Evolutionary conservation across 2,113 vertebrate species (phyloP).

Genomic region (Vidua macroura): DNA sequence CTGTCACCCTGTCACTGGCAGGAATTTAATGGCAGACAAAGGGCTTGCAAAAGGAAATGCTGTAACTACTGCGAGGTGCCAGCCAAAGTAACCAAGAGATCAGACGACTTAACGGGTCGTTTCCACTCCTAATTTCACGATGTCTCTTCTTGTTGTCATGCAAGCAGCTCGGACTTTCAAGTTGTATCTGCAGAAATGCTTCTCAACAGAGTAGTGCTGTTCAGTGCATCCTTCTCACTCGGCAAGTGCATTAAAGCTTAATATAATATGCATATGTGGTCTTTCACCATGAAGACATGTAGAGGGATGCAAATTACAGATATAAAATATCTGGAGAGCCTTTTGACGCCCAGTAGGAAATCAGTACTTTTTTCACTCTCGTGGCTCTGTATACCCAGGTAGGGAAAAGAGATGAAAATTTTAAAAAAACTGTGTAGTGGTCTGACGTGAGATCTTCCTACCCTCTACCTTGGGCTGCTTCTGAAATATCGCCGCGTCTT

Average conservation of each 20-base stretch:
- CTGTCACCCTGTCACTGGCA: not conserved
- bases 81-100: not conserved
- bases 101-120: not conserved
- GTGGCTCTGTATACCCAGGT: fast-evolving
- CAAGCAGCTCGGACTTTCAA: not conserved
- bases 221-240: not conserved
- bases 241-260: not conserved
- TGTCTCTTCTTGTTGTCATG: not conserved
- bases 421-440: not conserved
- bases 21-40: not conserved
- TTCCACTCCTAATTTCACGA: not conserved
- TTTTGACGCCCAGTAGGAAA: not conserved
- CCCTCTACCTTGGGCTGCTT: not conserved
- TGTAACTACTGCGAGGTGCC: not conserved
- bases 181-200: not conserved
- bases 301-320: not conserved
- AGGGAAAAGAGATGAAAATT: not conserved
- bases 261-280: not conserved
- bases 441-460: not conserved
- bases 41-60: not conserved
- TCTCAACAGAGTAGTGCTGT: not conserved
- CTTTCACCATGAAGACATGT: not conserved
- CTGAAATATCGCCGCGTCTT: not conserved
- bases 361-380: not conserved
- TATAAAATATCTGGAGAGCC: not conserved